Base-by-base conservation (phyloP, 2,113 vertebrate species). In the Micromys minutus region DNA sequence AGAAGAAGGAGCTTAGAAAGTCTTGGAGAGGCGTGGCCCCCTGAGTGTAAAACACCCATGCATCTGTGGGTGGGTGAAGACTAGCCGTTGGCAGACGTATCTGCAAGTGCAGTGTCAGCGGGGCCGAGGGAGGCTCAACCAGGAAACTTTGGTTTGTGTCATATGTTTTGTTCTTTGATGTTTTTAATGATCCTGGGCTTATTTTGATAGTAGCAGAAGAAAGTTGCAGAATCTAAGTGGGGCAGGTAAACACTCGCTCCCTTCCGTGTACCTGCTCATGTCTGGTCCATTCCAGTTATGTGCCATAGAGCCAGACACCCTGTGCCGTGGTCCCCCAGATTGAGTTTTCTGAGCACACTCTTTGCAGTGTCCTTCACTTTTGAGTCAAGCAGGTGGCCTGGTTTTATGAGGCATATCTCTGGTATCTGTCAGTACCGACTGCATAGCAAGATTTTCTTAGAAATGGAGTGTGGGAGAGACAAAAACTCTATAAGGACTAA, bases 71-170 rank as follows among this genome's bases (percentile, higher is more conserved):
- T 69, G 29, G 22, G 42, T 47, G 1, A 2, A 17, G 7, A 69
- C 42, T 12, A 21, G 21, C 42, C 50, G 15, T 22, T 34, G 36
- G n/a, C n/a, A 89, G n/a, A 36, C 45, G 17, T 8, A 17, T 17
- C 31, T 31, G 24, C 45, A 55, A 12, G 4, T 45, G 6, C 22
- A 59, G 12, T 59, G 19, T 21, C 21, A 71, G 65, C 59, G 0
- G 13, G 17, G 19, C 19, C 0, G 22, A 17, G 50, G 1, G 19
- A 24, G n/a, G 24, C 0, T 42, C 22, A n/a, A 36, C 17, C 1
- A 57, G 59, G 31, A 61, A 87, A 80, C 7, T 79, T 63, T 12
- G 31, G 9, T 69, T 16, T 50, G 24, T 87, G 45, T 6, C 39
- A 6, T 17, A 39, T 83, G 24, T 36, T 83, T 76, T 75, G 36